These are phyloP conservation scores for Anas flavirostris DNA, from an alignment of 2,797 vertebrate genomes.

Conservation along the genomic window DNA sequence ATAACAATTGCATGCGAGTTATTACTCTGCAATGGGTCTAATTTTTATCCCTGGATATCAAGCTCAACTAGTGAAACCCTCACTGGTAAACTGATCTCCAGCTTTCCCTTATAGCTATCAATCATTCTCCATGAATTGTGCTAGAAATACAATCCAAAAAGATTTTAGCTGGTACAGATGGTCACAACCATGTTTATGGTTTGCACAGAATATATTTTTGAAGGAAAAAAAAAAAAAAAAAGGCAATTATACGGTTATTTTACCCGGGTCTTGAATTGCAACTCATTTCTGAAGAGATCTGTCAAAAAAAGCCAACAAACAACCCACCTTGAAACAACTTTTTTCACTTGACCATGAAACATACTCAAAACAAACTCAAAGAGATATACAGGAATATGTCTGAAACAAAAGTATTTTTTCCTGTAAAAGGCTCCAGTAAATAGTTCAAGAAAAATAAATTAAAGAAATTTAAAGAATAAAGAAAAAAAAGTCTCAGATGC, in stretches of 20 bases:
- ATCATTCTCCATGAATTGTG: neutral
- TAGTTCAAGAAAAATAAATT: neutral
- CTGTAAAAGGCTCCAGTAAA: neutral
- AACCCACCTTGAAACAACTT: neutral
- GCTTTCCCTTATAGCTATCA: neutral
- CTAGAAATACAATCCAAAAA: neutral
- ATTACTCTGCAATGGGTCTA: neutral
- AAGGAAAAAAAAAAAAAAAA: conserved; percentile 7
- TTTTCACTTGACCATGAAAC: neutral
- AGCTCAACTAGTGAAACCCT: neutral
- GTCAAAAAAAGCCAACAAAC: neutral
- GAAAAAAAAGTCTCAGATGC: neutral
- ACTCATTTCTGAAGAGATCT: neutral
- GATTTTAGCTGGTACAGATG: neutral
- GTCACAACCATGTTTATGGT: neutral
- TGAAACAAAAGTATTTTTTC: neutral
- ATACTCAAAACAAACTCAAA: neutral
- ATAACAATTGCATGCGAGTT: neutral
- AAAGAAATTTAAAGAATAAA: neutral
- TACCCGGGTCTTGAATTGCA: neutral
- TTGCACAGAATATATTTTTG: neutral
- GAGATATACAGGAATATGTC: neutral
- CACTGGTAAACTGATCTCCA: neutral
- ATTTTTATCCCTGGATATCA: neutral
- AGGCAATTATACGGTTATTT: neutral